Evolutionary conservation across 1,140 invertebrate species (phyloP), one percentile per base, ranked within the genome.

Genomic region (Drosophila sturtevanti): DNA sequence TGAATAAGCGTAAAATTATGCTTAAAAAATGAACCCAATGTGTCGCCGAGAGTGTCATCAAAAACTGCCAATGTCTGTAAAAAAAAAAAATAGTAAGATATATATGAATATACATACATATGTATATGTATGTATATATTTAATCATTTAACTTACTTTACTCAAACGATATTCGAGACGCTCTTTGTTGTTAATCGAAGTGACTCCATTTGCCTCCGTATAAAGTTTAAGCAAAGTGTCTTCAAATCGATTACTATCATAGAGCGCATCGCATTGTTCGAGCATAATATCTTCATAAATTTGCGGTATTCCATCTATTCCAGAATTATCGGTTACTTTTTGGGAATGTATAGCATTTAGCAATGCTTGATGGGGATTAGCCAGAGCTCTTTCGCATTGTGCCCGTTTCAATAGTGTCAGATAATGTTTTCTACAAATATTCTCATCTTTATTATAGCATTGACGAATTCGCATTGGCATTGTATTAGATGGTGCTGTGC

Each of bases 161-260:
- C 21, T 12, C 2, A 54, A 51, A 4, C 76, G 63, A 11, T 27
- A 0, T 0, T 31, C 10, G 6, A 82, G 63, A 10, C 31, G 38
- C 0, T 37, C 6, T 18, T 52, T 48, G 10, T 52, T 18, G 0
- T 18, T 35, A 6, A 56, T 6, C 1, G 61, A 58, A 0, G 3
- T 14, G 2, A 65, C 69, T 3, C 38, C 18, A 7, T 18, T 54
- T 4, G 31, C 63, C 9, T 75, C 79, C 3, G 6, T 9, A 34
- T 62, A 11, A 0, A 89, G 37, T 3, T 16, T 21, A 3, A 41
- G 7, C 0, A 81, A 63, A n/a, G 59, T 55, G 2, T 54, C 63
- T 41, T 86, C 81, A 4, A 79, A 82, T n/a, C 34, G 58, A 14
- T 89, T 82, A 44, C 54, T 61, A 2, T 75, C 69, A 16, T 64